Conservation (phyloP, 2,113 vertebrate genomes). For the Orientallactaga bullata region DNA sequence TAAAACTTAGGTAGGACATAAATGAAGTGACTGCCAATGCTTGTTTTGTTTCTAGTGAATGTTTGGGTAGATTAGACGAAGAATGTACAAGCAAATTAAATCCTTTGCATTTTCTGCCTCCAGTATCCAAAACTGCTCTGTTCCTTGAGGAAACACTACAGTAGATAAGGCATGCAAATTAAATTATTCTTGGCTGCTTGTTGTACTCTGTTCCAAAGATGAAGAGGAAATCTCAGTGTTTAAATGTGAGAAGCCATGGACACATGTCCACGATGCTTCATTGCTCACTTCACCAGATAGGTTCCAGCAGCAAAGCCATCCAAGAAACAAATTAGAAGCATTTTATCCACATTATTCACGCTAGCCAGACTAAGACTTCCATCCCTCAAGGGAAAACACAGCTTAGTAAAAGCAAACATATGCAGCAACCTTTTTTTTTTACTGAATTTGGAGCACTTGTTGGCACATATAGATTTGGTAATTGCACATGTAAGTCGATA, state of each 20-base stretch:
- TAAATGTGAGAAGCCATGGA: not conserved
- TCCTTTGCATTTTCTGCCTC: not conserved
- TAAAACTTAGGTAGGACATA: conserved; percentile 16
- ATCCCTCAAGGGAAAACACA: not conserved
- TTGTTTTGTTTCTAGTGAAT: not conserved
- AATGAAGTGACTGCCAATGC: not conserved
- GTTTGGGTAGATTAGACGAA: not conserved
- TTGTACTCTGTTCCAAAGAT: not conserved
- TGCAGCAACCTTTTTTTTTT: conserved; percentile 44
- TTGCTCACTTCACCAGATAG: not conserved
- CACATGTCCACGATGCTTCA: not conserved
- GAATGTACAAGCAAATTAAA: not conserved
- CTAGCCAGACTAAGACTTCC: not conserved
- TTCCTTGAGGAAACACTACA: not conserved
- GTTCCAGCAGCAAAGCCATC: not conserved
- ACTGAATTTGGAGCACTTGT: not conserved
- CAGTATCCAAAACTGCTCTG: not conserved
- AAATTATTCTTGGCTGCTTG: not conserved
- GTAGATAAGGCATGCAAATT: not conserved
- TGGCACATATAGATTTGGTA: not conserved
- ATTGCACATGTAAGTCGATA: conserved; percentile 18
- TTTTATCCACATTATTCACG: not conserved
- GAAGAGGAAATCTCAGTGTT: not conserved
- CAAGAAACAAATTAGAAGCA: not conserved
- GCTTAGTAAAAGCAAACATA: conserved; percentile 40